Percentiles rank a stretch among this genome's conserved stretches.
These are phyloP conservation scores for Uropetala carovei DNA, from an alignment of 2,888 invertebrate genomes.

Conservation along the genomic window DNA sequence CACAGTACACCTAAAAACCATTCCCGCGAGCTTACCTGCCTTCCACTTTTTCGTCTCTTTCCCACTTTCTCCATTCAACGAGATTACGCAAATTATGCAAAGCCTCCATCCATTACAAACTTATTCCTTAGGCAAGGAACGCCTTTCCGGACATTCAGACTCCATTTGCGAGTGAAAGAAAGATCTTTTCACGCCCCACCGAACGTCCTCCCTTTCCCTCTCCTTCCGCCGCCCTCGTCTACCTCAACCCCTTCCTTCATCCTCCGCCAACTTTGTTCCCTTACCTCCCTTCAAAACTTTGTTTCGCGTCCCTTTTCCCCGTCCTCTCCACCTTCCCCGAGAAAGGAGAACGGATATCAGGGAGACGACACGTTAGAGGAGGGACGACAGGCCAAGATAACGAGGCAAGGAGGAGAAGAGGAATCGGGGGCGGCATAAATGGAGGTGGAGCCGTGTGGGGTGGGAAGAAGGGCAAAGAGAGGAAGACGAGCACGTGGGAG, in stretches of 20 bases:
- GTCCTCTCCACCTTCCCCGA: not conserved
- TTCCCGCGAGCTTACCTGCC: not conserved
- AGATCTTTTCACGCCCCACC: conserved; percentile 15
- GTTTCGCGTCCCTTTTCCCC: not conserved
- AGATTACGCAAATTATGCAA: conserved; percentile 35
- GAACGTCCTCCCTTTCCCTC: not conserved
- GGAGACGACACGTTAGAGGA: not conserved
- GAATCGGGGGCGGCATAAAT: too few species aligned
- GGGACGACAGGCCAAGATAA: not conserved
- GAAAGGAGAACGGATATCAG: not conserved
- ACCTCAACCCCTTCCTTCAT: not conserved
- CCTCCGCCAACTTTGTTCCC: not conserved
- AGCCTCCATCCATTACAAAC: conserved; percentile 26
- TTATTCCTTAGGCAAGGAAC: conserved; percentile 1
- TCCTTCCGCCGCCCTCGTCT: not conserved
- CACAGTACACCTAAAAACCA: not conserved
- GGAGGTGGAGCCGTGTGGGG: not conserved
- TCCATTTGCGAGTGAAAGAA: conserved; percentile 10
- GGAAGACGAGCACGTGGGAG: not conserved
- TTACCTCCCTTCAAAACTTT: not conserved
- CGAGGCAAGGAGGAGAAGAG: not conserved
- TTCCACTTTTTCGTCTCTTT: not conserved
- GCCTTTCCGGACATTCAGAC: conserved; percentile 10
- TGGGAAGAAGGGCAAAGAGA: not conserved
- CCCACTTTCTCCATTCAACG: not conserved